Conservation (phyloP, 1,140 invertebrate genomes). For the Drosophila equinoxialis region DNA sequence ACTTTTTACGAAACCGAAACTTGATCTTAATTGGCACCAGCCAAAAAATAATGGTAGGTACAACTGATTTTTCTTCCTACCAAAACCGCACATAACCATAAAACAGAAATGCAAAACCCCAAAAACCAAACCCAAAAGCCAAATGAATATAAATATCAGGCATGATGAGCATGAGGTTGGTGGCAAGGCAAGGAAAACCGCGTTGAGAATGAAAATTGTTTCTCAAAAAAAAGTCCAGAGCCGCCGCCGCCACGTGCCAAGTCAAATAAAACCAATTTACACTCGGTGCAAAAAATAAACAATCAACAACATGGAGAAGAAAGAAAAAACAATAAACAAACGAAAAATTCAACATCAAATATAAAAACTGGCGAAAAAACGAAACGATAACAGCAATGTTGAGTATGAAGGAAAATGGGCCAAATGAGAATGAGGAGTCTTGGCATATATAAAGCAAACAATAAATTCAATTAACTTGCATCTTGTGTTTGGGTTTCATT, state of each 20-base stretch:
- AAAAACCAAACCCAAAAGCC: background rate
- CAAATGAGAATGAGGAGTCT: slow-evolving; percentile 30
- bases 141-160: background rate
- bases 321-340: slow-evolving; percentile 26
- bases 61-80: background rate
- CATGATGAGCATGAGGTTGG: background rate
- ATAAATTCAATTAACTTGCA: slow-evolving; percentile 62
- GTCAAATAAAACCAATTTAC: slow-evolving; percentile 59
- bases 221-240: slow-evolving; percentile 25
- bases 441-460: slow-evolving; percentile 39
- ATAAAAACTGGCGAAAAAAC: background rate
- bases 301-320: background rate
- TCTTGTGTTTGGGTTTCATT: slow-evolving; percentile 21
- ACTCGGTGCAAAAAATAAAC: slow-evolving; percentile 7
- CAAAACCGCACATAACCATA: slow-evolving; percentile 8
- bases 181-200: background rate
- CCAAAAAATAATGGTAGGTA: background rate
- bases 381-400: background rate
- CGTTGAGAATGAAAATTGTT: slow-evolving; percentile 52
- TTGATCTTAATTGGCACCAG: background rate
- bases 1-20: slow-evolving; percentile 22
- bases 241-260: slow-evolving; percentile 31
- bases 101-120: background rate
- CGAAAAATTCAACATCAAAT: slow-evolving; percentile 14
- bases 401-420: slow-evolving; percentile 27